Percentiles rank a stretch among this genome's conserved stretches.
Evolutionary conservation across 2,797 vertebrate species (phyloP).

Genomic region (Mallotus villosus): DNA sequence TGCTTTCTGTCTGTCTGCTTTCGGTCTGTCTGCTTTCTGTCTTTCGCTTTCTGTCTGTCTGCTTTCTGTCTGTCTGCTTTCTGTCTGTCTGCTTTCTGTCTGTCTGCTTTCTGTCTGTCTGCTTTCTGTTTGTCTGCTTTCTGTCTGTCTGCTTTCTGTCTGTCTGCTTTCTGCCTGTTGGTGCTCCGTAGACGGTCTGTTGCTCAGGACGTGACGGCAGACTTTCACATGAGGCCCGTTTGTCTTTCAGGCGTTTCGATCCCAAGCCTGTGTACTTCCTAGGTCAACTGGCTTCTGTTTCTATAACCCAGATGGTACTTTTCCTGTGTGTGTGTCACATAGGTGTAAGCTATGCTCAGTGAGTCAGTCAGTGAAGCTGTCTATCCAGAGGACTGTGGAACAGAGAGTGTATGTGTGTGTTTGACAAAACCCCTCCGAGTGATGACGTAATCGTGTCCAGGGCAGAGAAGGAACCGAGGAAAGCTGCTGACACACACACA

Average conservation of each 20-base stretch:
- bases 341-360: too few relatives aligned
- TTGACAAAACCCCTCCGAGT: not conserved
- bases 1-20: too few relatives aligned
- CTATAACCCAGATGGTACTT: too few relatives aligned
- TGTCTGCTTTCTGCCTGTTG: slow-evolving; percentile 3
- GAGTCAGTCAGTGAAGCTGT: not conserved
- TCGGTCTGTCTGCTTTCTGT: too few relatives aligned
- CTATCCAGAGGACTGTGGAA: not conserved
- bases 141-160: slow-evolving; percentile 2
- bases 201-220: not conserved
- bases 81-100: too few relatives aligned
- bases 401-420: too few relatives aligned
- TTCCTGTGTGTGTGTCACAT: not conserved
- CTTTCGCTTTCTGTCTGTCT: too few relatives aligned
- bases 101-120: too few relatives aligned
- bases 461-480: slow-evolving; percentile 9
- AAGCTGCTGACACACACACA: slow-evolving; percentile 24
- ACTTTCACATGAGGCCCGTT: not conserved
- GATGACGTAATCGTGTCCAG: not conserved
- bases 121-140: too few relatives aligned
- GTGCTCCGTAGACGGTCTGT: slow-evolving; percentile 32
- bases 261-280: not conserved
- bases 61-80: too few relatives aligned
- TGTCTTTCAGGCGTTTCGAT: not conserved
- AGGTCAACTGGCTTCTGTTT: too few relatives aligned